Conservation (phyloP, 2,113 vertebrate species). For the Halichoeres trimaculatus region DNA sequence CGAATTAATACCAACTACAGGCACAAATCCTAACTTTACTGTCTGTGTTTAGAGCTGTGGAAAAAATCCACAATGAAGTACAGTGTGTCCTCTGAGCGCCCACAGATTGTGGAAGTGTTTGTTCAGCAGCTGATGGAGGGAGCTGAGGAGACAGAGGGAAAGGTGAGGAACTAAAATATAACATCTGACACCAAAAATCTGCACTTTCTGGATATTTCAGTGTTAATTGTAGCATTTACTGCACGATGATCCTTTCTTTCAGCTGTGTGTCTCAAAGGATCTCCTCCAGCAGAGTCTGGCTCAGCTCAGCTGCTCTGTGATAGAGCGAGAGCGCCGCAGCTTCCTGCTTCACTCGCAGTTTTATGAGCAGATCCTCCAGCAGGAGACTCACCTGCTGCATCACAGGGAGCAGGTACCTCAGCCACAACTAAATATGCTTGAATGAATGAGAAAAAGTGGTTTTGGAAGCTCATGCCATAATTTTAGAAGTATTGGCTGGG, state of each 20-base stretch:
- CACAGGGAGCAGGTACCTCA: conserved; percentile 77
- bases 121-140: conserved; percentile 82
- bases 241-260: conserved; percentile 6
- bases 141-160: conserved; percentile 69
- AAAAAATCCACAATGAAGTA: conserved; percentile 80
- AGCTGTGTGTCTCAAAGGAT: conserved; percentile 76
- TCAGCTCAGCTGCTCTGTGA: conserved; percentile 76
- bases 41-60: conserved; percentile 79
- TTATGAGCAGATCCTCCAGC: conserved; percentile 83
- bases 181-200: too few species aligned
- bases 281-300: conserved; percentile 80
- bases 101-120: conserved; percentile 82
- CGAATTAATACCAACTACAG: not conserved
- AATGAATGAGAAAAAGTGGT: too few species aligned
- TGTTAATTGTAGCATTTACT: too few species aligned
- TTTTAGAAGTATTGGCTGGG: too few species aligned
- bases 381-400: conserved; percentile 71
- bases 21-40: not conserved
- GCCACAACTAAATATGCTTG: too few species aligned
- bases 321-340: conserved; percentile 78
- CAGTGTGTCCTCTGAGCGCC: conserved; percentile 74
- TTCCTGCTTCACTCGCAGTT: conserved; percentile 84
- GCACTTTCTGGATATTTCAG: too few species aligned
- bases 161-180: too few species aligned
- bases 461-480: too few species aligned